Evolutionary conservation across 2,797 vertebrate species (phyloP), one percentile per base, ranked within the genome.

Genomic region (Tokudaia muenninki): DNA sequence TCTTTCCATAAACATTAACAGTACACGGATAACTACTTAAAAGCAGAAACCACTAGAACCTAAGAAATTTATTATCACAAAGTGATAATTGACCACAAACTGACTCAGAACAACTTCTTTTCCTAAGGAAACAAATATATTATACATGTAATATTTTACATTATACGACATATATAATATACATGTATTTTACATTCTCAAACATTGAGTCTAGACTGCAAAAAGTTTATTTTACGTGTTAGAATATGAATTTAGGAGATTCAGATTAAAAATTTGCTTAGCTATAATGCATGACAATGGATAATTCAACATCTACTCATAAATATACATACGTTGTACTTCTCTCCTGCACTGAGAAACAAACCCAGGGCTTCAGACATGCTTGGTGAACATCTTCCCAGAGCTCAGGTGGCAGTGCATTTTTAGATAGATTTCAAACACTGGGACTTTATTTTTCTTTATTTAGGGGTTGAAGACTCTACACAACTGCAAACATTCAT

Each of bases 221-320:
- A 82, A 86, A 92, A 29, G 55, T 81, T 95, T 91, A 81, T 21
- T 52, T n/a, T 89, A 94, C 0, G 7, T 57, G 61, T 29, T 84
- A 93, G n/a, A 92, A 89, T 44, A 94, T 86, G 22, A 88, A 96
- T 61, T 74, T 94, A 77, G 26, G 12, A 82, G 50, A 83, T 87
- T 90, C 61, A 97, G 93, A 94, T 90, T 94, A 96, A 26, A 59
- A n/a, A 92, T 92, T 92, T 47, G 83, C 61, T 87, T 92, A 92
- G 77, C 59, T 96, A 14, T 44, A 19, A 82, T 52, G 67, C 17
- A 87, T 12, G 75, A 88, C 2, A 84, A 79, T 0, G 75, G 90
- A 94, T 57, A 84, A 91, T 29, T 37, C 19, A 79, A 34, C 65
- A 47, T 9, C 22, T 24, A 89, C 26, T 47, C 87, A 77, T 61